Percentiles rank a stretch among this genome's conserved stretches.
These are phyloP conservation scores for Lepidostoma basale DNA, from an alignment of 1,140 invertebrate genomes.

Conservation along the genomic window DNA sequence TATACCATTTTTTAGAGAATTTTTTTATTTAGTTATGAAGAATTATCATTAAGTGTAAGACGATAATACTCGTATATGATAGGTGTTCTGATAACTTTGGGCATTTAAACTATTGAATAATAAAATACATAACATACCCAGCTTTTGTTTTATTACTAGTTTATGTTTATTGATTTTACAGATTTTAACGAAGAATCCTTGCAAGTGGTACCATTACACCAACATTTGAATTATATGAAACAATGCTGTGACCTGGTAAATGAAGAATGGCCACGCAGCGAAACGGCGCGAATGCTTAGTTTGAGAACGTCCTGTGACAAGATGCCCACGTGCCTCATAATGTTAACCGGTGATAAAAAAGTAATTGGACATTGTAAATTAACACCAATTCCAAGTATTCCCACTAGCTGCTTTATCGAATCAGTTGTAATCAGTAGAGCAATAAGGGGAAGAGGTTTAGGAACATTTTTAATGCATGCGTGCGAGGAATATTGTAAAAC, in stretches of 20 bases:
- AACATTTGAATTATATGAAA: constrained; percentile 69
- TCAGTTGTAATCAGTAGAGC: constrained; percentile 75
- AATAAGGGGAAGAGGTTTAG: constrained; percentile 73
- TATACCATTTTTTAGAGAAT: too few species aligned
- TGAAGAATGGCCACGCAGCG: constrained; percentile 79
- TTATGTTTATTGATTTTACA: constrained; percentile 15
- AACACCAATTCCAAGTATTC: constrained; percentile 68
- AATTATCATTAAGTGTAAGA: too few species aligned
- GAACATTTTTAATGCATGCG: constrained; percentile 71
- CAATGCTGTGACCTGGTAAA: constrained; percentile 77
- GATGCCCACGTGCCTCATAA: constrained; percentile 73
- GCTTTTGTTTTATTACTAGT: too few species aligned
- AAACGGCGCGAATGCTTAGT: constrained; percentile 74
- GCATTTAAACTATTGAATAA: too few species aligned
- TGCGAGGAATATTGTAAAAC: constrained; percentile 72
- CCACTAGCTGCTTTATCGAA: constrained; percentile 74
- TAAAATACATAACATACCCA: too few species aligned
- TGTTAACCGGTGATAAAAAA: constrained; percentile 63
- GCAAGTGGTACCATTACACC: constrained; percentile 69
- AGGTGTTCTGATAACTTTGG: too few species aligned
- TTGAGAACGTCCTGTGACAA: constrained; percentile 71
- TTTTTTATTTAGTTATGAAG: too few species aligned
- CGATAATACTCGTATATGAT: too few species aligned
- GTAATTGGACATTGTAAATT: constrained; percentile 80
- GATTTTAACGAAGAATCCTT: constrained; percentile 36